phyloP scores from a whole-genome alignment of 1,140 invertebrate species.

The Drosophila orosa region DNA sequence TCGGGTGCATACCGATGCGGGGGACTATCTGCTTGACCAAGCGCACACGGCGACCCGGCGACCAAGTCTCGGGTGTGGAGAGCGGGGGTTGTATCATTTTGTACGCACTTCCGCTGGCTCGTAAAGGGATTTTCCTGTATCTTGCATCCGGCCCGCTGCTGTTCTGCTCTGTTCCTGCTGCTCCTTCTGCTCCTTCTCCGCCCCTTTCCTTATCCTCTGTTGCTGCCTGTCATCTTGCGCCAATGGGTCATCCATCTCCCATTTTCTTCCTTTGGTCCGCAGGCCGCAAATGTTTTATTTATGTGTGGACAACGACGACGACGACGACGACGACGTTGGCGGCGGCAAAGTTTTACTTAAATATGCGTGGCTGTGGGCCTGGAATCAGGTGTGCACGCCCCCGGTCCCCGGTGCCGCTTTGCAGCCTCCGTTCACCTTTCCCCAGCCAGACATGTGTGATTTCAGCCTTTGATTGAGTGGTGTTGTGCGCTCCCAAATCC shows the following conservation, averaged over 20 bases:
- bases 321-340: slow-evolving; percentile 38
- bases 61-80: slow-evolving; percentile 18
- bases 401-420: background rate
- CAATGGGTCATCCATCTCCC: slow-evolving; percentile 81
- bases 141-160: slow-evolving; percentile 48
- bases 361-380: slow-evolving; percentile 60
- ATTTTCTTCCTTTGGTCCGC: slow-evolving; percentile 66
- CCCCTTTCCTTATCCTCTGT: slow-evolving; percentile 1
- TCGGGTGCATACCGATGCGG: slow-evolving; percentile 44
- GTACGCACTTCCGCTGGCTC: slow-evolving; percentile 80
- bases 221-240: slow-evolving; percentile 73
- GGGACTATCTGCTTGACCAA: slow-evolving; percentile 76
- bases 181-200: slow-evolving; percentile 4
- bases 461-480: slow-evolving; percentile 78
- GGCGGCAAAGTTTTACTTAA: slow-evolving; percentile 70
- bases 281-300: slow-evolving; percentile 82
- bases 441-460: slow-evolving; percentile 51
- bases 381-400: slow-evolving; percentile 53
- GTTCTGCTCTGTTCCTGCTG: slow-evolving; percentile 4
- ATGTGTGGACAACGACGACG: slow-evolving; percentile 72
- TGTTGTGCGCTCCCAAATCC: slow-evolving; percentile 74
- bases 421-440: background rate
- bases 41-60: slow-evolving; percentile 51
- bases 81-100: slow-evolving; percentile 68
- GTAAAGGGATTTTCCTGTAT: slow-evolving; percentile 82